These are phyloP conservation scores for Pandemis corylana DNA, from an alignment of 2,888 invertebrate genomes.

Conservation along the genomic window DNA sequence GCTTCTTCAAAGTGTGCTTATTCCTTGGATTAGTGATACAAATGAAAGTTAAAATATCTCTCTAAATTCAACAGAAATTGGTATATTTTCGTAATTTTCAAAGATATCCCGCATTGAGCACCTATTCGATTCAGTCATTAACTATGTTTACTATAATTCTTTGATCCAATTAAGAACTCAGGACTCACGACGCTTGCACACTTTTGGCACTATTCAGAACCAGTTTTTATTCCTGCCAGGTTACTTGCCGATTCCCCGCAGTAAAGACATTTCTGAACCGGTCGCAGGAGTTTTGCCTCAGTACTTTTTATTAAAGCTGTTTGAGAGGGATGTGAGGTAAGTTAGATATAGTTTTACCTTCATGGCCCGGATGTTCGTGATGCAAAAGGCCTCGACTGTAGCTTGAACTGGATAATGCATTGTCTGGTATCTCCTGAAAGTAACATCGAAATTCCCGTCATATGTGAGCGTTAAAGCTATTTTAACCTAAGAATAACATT, in stretches of 20 bases:
- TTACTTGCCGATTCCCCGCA: slow-evolving; percentile 23
- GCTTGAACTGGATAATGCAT: slow-evolving; percentile 65
- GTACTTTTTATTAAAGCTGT: slow-evolving; percentile 5
- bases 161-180: no score
- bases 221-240: slow-evolving; percentile 32
- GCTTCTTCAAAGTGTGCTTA: no score
- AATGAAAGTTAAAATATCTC: no score
- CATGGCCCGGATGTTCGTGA: slow-evolving; percentile 55
- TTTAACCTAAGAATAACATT: no score
- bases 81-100: no score
- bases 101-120: no score
- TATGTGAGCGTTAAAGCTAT: no score
- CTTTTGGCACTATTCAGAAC: slow-evolving; percentile 29
- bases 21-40: no score
- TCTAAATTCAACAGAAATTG: no score
- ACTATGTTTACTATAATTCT: no score
- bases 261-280: slow-evolving; percentile 27
- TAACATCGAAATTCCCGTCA: background rate
- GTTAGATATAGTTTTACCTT: background rate
- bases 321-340: background rate
- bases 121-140: no score
- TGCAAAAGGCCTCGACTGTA: slow-evolving; percentile 68
- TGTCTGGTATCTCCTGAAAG: slow-evolving; percentile 72
- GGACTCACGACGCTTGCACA: background rate
- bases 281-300: slow-evolving; percentile 19